A percentile compares a stretch with the other conserved stretches of the same genome.
These are phyloP conservation scores for Aegotheles bennettii DNA, from an alignment of 2,113 vertebrate species.

Conservation along the genomic window DNA sequence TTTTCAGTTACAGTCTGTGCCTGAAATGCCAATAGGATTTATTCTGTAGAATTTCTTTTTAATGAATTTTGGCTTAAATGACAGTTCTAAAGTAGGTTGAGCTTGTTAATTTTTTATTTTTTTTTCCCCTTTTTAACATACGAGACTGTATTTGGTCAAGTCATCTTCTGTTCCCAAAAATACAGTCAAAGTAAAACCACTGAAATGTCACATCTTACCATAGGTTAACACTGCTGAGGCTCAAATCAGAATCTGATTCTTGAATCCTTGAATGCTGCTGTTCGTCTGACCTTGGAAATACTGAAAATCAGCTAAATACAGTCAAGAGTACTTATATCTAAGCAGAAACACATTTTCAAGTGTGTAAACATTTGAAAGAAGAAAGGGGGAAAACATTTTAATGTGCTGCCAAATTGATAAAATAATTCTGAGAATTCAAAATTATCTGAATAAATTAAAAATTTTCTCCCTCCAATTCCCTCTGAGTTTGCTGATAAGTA, in stretches of 20 bases:
- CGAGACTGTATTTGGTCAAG: neutral
- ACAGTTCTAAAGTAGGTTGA: neutral
- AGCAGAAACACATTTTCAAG: neutral
- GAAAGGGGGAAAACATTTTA: neutral
- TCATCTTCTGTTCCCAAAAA: neutral
- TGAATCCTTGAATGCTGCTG: neutral
- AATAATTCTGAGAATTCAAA: neutral
- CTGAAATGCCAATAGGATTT: neutral
- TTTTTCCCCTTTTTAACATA: neutral
- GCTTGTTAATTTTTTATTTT: neutral
- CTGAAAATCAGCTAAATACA: neutral
- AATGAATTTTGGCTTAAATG: neutral
- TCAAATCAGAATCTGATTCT: neutral
- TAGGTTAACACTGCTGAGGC: neutral
- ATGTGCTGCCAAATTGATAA: neutral
- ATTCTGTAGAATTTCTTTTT: conserved; percentile 1
- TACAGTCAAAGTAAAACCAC: neutral
- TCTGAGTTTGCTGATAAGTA: neutral
- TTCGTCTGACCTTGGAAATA: neutral
- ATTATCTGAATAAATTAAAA: neutral
- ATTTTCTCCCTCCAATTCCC: neutral
- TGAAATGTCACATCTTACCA: neutral
- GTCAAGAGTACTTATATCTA: neutral
- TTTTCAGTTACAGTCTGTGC: neutral
- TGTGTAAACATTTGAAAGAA: neutral